A percentile compares a stretch with the other conserved stretches of the same genome.
Evolutionary conservation across 2,888 invertebrate genomes (phyloP).

Genomic region (Acheta domesticus): DNA sequence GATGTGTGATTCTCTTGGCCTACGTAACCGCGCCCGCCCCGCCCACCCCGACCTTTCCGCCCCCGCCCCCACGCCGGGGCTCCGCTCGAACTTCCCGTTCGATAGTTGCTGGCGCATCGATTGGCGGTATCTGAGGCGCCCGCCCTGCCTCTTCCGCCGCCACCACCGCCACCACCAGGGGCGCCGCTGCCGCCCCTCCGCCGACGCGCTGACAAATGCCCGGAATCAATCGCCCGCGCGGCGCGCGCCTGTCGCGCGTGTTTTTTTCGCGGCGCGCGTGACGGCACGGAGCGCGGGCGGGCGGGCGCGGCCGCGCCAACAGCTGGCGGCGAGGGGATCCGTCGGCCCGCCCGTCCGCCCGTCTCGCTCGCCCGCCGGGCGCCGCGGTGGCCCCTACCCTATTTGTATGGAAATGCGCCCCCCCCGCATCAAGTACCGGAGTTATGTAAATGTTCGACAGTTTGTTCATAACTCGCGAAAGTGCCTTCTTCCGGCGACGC

Average conservation of each 20-base stretch:
- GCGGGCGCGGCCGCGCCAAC: not conserved
- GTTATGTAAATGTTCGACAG: constrained; percentile 1
- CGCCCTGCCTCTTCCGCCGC: not conserved
- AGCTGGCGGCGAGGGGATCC: not conserved
- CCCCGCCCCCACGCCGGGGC: not conserved
- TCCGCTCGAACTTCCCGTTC: not conserved
- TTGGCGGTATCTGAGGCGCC: not conserved
- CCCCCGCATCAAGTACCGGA: not conserved
- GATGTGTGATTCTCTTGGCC: too few relatives aligned
- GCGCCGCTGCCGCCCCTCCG: not conserved
- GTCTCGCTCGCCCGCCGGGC: too few relatives aligned
- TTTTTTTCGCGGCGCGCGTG: not conserved
- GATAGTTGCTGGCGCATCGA: not conserved
- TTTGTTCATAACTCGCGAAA: constrained; percentile 10
- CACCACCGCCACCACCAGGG: not conserved
- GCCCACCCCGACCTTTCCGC: not conserved
- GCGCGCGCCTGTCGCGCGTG: not conserved
- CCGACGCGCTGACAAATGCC: not conserved
- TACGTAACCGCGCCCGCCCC: too few relatives aligned
- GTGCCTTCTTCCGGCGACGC: not conserved
- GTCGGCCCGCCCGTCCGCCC: not conserved
- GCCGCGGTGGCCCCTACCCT: not conserved
- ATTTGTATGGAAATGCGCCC: not conserved
- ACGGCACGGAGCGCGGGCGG: not conserved
- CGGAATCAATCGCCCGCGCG: constrained; percentile 18